Evolutionary conservation across 2,113 vertebrate genomes (phyloP).

Genomic region (Piprites chloris): DNA sequence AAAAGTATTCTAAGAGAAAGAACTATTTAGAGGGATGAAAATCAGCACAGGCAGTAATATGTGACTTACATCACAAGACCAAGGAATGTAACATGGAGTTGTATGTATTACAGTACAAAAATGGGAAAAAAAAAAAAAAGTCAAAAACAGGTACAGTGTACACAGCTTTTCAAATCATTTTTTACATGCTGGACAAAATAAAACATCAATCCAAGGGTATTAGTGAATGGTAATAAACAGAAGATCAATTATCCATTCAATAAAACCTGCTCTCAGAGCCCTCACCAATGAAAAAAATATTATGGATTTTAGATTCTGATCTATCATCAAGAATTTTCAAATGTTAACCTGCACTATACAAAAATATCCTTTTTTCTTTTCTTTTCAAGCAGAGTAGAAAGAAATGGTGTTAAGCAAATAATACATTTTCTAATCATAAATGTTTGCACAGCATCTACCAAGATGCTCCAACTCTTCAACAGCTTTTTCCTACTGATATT

Average conservation of each 20-base stretch:
- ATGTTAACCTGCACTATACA: not conserved
- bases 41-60: slow-evolving; percentile 72
- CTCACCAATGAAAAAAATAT: not conserved
- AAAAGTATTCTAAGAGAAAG: slow-evolving; percentile 69
- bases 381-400: not conserved
- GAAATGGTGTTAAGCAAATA: not conserved
- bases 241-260: not conserved
- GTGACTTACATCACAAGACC: slow-evolving; percentile 71
- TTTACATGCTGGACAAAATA: slow-evolving; percentile 28
- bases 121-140: not conserved
- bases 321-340: not conserved
- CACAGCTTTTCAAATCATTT: not conserved
- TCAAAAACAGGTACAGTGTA: slow-evolving; percentile 2
- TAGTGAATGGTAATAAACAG: not conserved
- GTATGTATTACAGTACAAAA: slow-evolving; percentile 53
- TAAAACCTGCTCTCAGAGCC: not conserved
- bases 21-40: slow-evolving; percentile 70
- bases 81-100: slow-evolving; percentile 59
- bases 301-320: not conserved
- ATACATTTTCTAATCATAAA: not conserved
- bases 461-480: not conserved
- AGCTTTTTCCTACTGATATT: not conserved
- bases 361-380: not conserved
- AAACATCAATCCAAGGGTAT: not conserved
- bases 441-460: not conserved